Conservation (phyloP, 2,888 invertebrate species). For the Drosophila lutescens region DNA sequence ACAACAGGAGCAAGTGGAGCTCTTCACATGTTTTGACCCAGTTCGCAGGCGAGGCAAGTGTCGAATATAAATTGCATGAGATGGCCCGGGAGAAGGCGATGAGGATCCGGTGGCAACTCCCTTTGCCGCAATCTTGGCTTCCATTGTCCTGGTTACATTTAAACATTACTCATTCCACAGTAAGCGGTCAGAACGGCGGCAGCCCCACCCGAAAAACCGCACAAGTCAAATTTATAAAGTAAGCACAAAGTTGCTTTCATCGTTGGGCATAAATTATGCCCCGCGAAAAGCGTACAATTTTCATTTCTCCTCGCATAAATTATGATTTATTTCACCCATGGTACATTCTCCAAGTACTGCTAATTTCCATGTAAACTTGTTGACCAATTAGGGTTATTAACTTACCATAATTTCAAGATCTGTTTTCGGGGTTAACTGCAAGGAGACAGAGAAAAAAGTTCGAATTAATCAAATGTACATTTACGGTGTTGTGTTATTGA, state of each 20-base stretch:
- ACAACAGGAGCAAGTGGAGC: constrained; percentile 38
- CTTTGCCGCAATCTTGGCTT: constrained; percentile 44
- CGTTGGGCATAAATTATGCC: constrained; percentile 32
- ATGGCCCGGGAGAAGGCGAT: constrained; percentile 20
- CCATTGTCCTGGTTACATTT: constrained; percentile 78
- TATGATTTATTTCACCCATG: constrained; percentile 69
- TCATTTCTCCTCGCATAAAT: constrained; percentile 67
- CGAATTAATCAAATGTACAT: constrained; percentile 36
- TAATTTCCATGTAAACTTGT: constrained; percentile 71
- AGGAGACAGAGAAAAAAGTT: constrained; percentile 40
- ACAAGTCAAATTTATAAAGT: constrained; percentile 30
- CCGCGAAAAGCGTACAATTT: constrained; percentile 62
- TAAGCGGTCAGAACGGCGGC: constrained; percentile 73
- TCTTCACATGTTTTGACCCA: constrained; percentile 68
- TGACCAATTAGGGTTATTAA: constrained; percentile 62
- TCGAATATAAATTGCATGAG: constrained; percentile 75
- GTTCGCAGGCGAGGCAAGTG: constrained; percentile 56
- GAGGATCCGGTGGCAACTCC: constrained; percentile 27
- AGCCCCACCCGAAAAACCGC: constrained; percentile 7
- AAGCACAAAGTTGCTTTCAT: constrained; percentile 58
- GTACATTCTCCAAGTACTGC: constrained; percentile 59
- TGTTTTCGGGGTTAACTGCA: constrained; percentile 51
- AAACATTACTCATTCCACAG: constrained; percentile 77
- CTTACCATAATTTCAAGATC: constrained; percentile 70
- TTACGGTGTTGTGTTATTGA: constrained; percentile 57